These are phyloP conservation scores for Linepithema humile DNA, from an alignment of 1,140 invertebrate species.

Conservation along the genomic window DNA sequence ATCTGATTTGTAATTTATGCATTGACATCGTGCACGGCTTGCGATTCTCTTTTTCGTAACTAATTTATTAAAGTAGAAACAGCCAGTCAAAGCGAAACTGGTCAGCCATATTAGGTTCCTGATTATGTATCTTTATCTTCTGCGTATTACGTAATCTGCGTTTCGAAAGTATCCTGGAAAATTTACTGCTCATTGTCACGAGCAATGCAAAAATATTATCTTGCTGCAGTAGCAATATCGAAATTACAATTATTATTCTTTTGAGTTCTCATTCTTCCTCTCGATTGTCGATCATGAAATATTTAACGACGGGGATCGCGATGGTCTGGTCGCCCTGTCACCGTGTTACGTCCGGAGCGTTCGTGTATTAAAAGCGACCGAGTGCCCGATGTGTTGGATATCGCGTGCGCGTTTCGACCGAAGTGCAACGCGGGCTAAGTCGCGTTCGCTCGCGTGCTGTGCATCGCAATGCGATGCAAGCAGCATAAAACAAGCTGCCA, in stretches of 20 bases:
- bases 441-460: slow-evolving; percentile 48
- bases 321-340: neutral
- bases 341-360: slow-evolving; percentile 45
- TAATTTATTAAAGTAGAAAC: too few relatives aligned
- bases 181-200: slow-evolving; percentile 5
- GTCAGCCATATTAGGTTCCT: neutral
- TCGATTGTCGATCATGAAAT: neutral
- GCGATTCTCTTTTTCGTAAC: neutral
- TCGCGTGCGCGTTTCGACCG: slow-evolving; percentile 78
- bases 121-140: slow-evolving; percentile 21
- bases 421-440: slow-evolving; percentile 71
- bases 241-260: neutral
- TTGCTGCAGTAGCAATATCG: neutral
- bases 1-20: too few relatives aligned
- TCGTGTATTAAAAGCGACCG: slow-evolving; percentile 27
- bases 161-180: slow-evolving; percentile 28
- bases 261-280: neutral
- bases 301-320: neutral
- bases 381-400: slow-evolving; percentile 58
- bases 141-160: neutral
- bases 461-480: slow-evolving; percentile 79
- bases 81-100: neutral
- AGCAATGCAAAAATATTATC: neutral
- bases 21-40: too few relatives aligned
- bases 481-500: slow-evolving; percentile 84